Percentiles rank a stretch among this genome's conserved stretches.
phyloP scores from a whole-genome alignment of 2,888 invertebrate species.

The Phytoseiulus persimilis region DNA sequence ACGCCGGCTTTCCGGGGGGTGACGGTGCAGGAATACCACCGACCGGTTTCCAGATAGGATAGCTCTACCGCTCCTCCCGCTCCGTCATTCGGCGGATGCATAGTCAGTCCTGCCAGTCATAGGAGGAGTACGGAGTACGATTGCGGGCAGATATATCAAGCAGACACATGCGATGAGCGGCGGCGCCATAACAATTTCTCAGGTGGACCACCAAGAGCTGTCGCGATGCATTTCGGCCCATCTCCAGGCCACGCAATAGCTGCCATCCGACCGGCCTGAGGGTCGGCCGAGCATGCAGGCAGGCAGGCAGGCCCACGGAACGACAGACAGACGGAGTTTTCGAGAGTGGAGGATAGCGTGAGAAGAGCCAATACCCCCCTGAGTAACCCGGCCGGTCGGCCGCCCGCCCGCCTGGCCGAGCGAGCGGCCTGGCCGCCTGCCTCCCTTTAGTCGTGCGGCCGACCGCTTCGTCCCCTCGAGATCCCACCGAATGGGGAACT shows the following conservation, averaged over 20 bases:
- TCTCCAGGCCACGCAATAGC: conserved; percentile 5
- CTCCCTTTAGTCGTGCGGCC: not conserved
- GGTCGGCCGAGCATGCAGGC: not conserved
- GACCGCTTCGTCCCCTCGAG: not conserved
- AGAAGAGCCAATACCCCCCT: not conserved
- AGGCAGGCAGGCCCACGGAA: not conserved
- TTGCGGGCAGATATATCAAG: not conserved
- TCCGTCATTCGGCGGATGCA: not conserved
- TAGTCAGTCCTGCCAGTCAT: not conserved
- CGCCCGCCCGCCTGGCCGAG: not conserved
- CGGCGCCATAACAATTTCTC: not conserved
- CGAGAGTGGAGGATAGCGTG: not conserved
- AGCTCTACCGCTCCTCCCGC: not conserved
- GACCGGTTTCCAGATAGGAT: not conserved
- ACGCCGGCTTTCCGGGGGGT: too few relatives aligned
- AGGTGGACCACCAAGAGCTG: not conserved
- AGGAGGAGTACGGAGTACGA: not conserved
- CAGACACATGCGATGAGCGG: not conserved
- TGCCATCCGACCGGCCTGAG: not conserved
- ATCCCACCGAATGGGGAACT: not conserved
- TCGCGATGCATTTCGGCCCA: not conserved
- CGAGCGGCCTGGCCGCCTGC: not conserved
- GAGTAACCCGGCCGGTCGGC: not conserved
- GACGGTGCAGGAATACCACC: too few relatives aligned
- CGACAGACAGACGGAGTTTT: not conserved